phyloP scores from a whole-genome alignment of 2,888 invertebrate genomes.

The Plagodis dolabraria region DNA sequence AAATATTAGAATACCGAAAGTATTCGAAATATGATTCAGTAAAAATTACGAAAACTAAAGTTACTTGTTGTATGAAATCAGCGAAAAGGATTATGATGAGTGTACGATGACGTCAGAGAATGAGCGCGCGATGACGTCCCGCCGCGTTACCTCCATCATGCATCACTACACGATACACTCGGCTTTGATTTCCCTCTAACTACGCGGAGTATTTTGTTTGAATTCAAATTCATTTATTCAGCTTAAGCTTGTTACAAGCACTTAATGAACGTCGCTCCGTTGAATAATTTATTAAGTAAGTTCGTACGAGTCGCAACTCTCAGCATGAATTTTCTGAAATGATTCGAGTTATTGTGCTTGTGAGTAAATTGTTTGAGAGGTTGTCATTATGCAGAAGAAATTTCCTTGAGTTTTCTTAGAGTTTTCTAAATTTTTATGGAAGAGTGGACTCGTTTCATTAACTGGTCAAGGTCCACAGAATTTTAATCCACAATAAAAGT shows the following conservation, averaged over 20 bases:
- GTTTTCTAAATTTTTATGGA: no score
- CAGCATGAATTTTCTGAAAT: slow-evolving; percentile 23
- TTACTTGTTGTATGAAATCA: no score
- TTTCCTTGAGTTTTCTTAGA: background rate
- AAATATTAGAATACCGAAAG: no score
- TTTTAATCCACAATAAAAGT: no score
- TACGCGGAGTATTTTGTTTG: slow-evolving; percentile 37
- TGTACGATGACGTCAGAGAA: background rate
- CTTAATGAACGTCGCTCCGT: slow-evolving; percentile 46
- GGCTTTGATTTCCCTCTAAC: slow-evolving; percentile 10
- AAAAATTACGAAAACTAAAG: no score
- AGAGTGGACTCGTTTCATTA: no score
- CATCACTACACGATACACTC: slow-evolving; percentile 6
- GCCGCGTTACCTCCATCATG: slow-evolving; percentile 1
- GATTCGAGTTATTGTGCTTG: slow-evolving; percentile 33
- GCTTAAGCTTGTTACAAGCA: slow-evolving; percentile 47
- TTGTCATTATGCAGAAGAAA: slow-evolving; percentile 8
- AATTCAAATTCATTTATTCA: slow-evolving; percentile 49
- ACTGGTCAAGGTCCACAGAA: no score
- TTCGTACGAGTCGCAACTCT: slow-evolving; percentile 21
- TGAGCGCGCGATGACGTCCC: slow-evolving; percentile 8
- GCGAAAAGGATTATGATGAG: no score
- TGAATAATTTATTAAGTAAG: slow-evolving; percentile 43
- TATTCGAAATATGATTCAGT: no score
- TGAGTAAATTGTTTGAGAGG: slow-evolving; percentile 17